Conservation (phyloP, 1,140 invertebrate genomes). For the Microplitis mediator region DNA sequence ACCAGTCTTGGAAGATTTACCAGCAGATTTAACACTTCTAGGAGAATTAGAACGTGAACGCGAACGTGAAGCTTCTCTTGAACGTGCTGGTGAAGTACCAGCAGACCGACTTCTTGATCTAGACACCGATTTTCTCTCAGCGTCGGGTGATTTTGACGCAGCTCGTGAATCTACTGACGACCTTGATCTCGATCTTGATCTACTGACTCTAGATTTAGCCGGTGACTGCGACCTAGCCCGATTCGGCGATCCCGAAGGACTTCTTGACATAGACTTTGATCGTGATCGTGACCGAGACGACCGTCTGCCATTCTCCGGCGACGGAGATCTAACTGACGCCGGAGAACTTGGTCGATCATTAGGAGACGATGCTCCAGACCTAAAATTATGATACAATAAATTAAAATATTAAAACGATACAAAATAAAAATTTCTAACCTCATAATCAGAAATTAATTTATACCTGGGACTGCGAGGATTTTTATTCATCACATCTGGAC, state of each 20-base stretch:
- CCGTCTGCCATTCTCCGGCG: conserved; percentile 1
- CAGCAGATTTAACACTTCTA: not conserved
- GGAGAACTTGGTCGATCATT: not conserved
- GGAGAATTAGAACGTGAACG: conserved; percentile 38
- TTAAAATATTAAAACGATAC: not conserved
- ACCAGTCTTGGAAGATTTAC: conserved; percentile 24
- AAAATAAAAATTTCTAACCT: not conserved
- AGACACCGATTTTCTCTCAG: conserved; percentile 3
- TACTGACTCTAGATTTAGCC: not conserved
- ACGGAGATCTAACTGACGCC: conserved; percentile 23
- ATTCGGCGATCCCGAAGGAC: conserved; percentile 15
- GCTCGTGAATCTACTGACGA: conserved; percentile 8
- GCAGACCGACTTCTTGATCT: conserved; percentile 26
- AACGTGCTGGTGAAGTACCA: not conserved
- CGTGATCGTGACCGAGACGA: conserved; percentile 31
- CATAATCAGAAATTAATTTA: not conserved
- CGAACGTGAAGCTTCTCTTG: conserved; percentile 40
- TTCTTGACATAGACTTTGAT: conserved; percentile 40
- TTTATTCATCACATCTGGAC: not conserved
- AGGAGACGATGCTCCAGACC: not conserved
- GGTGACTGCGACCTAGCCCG: conserved; percentile 14
- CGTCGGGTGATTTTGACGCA: conserved; percentile 12
- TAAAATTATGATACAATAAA: not conserved
- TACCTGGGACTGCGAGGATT: not conserved
- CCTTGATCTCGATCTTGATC: conserved; percentile 13